A percentile compares a stretch with the other conserved stretches of the same genome.
phyloP scores from a whole-genome alignment of 2,113 vertebrate genomes.

The Caretta caretta region DNA sequence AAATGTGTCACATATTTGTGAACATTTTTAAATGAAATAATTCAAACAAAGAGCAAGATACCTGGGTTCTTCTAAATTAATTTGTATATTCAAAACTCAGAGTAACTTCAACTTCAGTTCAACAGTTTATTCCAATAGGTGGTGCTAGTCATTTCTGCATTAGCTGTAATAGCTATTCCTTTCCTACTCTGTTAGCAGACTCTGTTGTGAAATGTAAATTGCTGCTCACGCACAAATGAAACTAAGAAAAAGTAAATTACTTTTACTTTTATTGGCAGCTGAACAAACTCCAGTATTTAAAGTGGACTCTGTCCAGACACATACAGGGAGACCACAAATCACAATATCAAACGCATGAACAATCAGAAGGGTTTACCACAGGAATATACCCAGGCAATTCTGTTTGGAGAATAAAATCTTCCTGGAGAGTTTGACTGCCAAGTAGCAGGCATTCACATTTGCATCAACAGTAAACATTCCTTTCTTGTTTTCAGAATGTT shows the following conservation, averaged over 20 bases:
- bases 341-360: neutral
- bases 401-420: neutral
- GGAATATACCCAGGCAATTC: neutral
- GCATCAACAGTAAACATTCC: neutral
- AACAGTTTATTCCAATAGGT: conserved; percentile 10
- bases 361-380: neutral
- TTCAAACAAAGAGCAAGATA: neutral
- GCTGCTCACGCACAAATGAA: no score
- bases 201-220: neutral
- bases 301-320: neutral
- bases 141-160: conserved; percentile 17
- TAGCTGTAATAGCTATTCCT: neutral
- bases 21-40: neutral
- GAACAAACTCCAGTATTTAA: neutral
- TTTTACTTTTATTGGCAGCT: neutral
- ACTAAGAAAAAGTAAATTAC: neutral
- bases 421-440: neutral
- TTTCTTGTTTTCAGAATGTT: neutral
- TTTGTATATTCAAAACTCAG: neutral
- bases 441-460: neutral
- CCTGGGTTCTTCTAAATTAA: neutral
- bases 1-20: neutral
- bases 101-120: neutral
- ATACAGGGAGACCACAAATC: neutral
- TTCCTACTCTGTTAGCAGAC: neutral